These are phyloP conservation scores for Eupithecia insigniata DNA, from an alignment of 2,888 invertebrate species.

Conservation along the genomic window DNA sequence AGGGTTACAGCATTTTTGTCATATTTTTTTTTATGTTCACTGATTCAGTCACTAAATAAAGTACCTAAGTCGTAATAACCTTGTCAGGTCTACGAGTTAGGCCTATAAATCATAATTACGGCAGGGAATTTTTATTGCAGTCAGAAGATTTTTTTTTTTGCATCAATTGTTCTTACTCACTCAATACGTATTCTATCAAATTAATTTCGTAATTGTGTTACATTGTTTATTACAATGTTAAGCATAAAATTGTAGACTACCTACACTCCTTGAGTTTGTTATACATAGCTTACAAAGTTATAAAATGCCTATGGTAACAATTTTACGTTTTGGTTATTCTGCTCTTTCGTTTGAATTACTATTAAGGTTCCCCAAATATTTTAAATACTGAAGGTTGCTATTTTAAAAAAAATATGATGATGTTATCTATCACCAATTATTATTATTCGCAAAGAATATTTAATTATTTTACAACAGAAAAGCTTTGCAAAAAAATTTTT, in stretches of 20 bases:
- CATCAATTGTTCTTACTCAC: slow-evolving; percentile 51
- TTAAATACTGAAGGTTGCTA: background rate
- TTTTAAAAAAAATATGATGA: too few species aligned
- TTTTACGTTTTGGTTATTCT: slow-evolving; percentile 21
- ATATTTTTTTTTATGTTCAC: slow-evolving; percentile 28
- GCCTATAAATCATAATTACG: slow-evolving; percentile 43
- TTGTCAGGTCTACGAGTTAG: slow-evolving; percentile 37
- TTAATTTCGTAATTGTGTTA: slow-evolving; percentile 52
- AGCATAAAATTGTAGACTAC: slow-evolving; percentile 49
- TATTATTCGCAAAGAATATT: too few species aligned
- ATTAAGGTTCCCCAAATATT: slow-evolving; percentile 19
- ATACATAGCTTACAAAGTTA: slow-evolving; percentile 52
- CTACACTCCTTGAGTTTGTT: slow-evolving; percentile 46
- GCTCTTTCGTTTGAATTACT: slow-evolving; percentile 29
- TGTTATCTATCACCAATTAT: too few species aligned
- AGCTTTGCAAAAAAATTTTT: background rate
- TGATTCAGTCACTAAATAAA: slow-evolving; percentile 31
- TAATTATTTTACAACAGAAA: too few species aligned
- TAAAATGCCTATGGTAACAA: slow-evolving; percentile 35
- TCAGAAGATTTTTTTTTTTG: slow-evolving; percentile 48
- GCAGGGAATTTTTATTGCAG: slow-evolving; percentile 40
- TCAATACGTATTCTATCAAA: slow-evolving; percentile 54
- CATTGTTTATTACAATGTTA: slow-evolving; percentile 60
- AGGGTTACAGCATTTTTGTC: slow-evolving; percentile 30
- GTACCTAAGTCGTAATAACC: slow-evolving; percentile 23